These are phyloP conservation scores for Bubalus kerabau DNA, from an alignment of 2,113 vertebrate species.

Conservation along the genomic window DNA sequence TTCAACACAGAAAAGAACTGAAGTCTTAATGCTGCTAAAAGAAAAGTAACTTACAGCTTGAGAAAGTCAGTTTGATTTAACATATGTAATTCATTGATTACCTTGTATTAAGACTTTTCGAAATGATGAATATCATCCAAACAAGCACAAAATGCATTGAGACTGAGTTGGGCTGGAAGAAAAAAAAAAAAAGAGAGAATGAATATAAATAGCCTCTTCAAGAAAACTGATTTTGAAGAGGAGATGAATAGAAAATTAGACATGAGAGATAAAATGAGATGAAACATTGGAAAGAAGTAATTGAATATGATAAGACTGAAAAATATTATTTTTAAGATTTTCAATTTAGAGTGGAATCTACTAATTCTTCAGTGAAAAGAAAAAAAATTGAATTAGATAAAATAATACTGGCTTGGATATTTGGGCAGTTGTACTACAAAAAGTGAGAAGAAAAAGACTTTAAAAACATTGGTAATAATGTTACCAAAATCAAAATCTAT, in stretches of 20 bases:
- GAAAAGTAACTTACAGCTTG: background rate
- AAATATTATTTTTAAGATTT: background rate
- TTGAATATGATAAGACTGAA: background rate
- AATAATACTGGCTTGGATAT: background rate
- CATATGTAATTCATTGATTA: no score
- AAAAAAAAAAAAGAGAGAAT: background rate
- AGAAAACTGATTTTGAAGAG: background rate
- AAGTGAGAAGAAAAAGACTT: background rate
- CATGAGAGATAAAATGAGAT: background rate
- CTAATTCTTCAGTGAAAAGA: background rate
- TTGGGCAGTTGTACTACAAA: background rate
- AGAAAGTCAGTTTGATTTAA: background rate
- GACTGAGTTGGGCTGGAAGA: background rate
- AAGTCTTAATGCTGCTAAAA: background rate
- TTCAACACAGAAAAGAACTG: background rate
- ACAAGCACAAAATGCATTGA: background rate
- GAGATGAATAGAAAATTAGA: background rate
- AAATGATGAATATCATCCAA: background rate
- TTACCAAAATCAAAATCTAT: background rate
- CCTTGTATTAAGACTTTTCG: background rate
- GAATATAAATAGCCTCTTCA: background rate
- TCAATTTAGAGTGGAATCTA: background rate
- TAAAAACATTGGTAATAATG: background rate
- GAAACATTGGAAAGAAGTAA: background rate
- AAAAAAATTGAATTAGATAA: background rate